These are phyloP conservation scores for Phalanger gymnotis DNA, from an alignment of 2,797 vertebrate species.

Conservation along the genomic window DNA sequence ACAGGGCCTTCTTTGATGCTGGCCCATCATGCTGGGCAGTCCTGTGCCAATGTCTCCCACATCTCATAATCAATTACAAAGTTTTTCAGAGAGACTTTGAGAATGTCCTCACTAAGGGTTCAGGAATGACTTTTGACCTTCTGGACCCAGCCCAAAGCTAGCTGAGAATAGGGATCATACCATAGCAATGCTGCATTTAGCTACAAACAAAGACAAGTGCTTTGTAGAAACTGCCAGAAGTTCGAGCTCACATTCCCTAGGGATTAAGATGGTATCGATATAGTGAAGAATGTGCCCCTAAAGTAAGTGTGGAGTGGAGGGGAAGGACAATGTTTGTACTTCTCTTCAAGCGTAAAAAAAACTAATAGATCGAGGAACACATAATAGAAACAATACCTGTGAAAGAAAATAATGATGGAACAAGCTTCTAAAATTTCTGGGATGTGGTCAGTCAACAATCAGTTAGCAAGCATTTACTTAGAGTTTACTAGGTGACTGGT, in stretches of 20 bases:
- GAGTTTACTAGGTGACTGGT: neutral
- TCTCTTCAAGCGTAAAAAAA: neutral
- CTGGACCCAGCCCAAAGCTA: neutral
- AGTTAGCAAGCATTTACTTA: neutral
- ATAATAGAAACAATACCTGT: neutral
- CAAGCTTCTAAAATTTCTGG: neutral
- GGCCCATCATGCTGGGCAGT: neutral
- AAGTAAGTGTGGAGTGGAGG: neutral
- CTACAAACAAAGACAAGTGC: neutral
- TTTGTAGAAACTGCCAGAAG: neutral
- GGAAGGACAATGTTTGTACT: neutral
- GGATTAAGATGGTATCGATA: neutral
- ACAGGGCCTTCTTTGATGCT: neutral
- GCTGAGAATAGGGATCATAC: neutral
- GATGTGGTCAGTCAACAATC: neutral
- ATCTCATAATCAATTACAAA: neutral
- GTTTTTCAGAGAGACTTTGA: neutral
- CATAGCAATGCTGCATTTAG: neutral
- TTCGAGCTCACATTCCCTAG: neutral
- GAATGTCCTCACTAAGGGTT: neutral
- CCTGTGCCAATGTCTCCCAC: neutral
- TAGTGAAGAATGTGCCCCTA: neutral
- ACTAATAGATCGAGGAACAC: neutral
- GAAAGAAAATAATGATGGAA: neutral
- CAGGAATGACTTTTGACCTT: neutral